phyloP scores from a whole-genome alignment of 2,797 vertebrate species.

The Etheostoma nigrum region DNA sequence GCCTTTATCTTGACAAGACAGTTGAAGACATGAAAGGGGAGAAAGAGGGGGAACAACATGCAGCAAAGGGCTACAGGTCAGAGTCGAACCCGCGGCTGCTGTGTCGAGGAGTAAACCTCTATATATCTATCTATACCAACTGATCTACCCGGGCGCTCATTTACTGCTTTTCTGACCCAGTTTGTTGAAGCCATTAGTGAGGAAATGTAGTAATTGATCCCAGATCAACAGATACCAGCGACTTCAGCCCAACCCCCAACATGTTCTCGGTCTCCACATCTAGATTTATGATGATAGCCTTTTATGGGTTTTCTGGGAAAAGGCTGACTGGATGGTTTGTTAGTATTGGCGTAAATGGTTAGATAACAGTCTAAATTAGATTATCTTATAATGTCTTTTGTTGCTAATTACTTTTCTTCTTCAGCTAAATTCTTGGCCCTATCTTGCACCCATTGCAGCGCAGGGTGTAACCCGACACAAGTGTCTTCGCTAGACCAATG shows the following conservation, averaged over 20 bases:
- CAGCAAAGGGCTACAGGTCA: no score
- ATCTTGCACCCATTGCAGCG: no score
- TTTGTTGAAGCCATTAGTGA: slow-evolving; percentile 41
- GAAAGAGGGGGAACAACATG: no score
- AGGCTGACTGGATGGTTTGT: not conserved
- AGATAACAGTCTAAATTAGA: not conserved
- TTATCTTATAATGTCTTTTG: not conserved
- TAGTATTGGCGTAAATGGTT: not conserved
- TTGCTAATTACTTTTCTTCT: not conserved
- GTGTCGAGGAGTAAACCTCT: no score
- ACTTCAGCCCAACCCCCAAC: not conserved
- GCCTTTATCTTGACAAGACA: no score
- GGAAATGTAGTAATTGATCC: slow-evolving; percentile 51
- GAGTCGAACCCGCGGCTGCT: no score
- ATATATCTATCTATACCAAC: no score
- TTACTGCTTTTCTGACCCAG: slow-evolving; percentile 4
- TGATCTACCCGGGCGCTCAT: no score
- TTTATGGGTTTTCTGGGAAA: slow-evolving; percentile 20
- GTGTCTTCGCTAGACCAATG: no score
- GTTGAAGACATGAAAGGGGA: no score
- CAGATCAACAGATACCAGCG: slow-evolving; percentile 43
- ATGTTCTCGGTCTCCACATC: not conserved
- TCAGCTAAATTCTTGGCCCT: not conserved
- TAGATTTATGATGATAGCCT: slow-evolving; percentile 33
- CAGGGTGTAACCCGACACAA: no score